These are phyloP conservation scores for Penaeus vannamei DNA, from an alignment of 1,140 invertebrate genomes.

Conservation along the genomic window DNA sequence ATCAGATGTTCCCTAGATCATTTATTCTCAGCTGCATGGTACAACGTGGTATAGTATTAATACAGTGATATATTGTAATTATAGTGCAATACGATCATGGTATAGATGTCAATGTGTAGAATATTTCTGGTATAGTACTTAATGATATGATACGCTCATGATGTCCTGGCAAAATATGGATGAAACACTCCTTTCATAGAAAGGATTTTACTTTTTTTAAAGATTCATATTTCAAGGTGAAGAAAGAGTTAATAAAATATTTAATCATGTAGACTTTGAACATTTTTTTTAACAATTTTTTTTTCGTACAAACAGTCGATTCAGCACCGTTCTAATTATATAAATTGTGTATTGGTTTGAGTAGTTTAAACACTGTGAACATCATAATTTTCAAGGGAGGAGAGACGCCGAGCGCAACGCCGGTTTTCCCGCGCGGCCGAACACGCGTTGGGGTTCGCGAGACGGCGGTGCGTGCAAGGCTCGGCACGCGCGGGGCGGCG, in stretches of 20 bases:
- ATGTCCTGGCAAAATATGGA: constrained; percentile 14
- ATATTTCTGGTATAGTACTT: constrained; percentile 27
- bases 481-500: no score
- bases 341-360: no score
- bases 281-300: not conserved
- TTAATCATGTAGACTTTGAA: constrained; percentile 19
- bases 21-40: constrained; percentile 53
- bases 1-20: constrained; percentile 30
- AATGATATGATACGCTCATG: constrained; percentile 34
- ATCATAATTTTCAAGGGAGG: no score
- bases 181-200: constrained; percentile 24
- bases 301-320: no score
- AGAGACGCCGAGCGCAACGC: no score
- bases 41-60: constrained; percentile 40
- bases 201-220: constrained; percentile 19
- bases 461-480: no score
- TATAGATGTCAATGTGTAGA: constrained; percentile 36
- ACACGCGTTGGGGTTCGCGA: no score
- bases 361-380: no score
- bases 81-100: constrained; percentile 41
- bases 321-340: no score
- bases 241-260: not conserved
- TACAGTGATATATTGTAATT: constrained; percentile 47
- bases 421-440: no score
- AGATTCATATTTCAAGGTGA: constrained; percentile 1